phyloP scores from a whole-genome alignment of 2,797 vertebrate genomes.

The Oreochromis grahami region DNA sequence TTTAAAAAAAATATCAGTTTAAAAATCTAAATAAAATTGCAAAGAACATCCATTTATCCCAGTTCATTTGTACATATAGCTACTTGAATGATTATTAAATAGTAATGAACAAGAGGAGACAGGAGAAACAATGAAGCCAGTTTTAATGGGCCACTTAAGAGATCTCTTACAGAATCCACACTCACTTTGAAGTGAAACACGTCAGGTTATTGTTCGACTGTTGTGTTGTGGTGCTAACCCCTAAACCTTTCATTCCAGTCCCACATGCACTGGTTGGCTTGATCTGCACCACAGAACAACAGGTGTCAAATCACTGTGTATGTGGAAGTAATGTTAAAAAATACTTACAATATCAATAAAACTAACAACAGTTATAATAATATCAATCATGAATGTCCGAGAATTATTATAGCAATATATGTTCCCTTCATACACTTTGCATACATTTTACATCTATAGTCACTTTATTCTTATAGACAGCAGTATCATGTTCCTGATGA shows the following conservation, averaged over 20 bases:
- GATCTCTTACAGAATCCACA: constrained; percentile 69
- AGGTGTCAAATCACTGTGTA: constrained; percentile 62
- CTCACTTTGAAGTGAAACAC: constrained; percentile 61
- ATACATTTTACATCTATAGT: constrained; percentile 68
- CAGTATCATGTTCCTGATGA: constrained; percentile 48
- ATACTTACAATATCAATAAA: constrained; percentile 70
- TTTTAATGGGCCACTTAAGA: constrained; percentile 73
- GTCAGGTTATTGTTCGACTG: constrained; percentile 48
- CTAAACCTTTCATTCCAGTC: constrained; percentile 2
- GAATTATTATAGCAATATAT: constrained; percentile 66
- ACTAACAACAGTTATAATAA: constrained; percentile 74
- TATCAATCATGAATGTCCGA: constrained; percentile 65
- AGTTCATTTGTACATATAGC: not conserved
- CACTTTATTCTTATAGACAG: constrained; percentile 49
- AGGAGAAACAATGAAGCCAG: constrained; percentile 65
- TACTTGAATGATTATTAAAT: not conserved
- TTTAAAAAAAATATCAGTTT: not conserved
- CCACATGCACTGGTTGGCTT: constrained; percentile 35
- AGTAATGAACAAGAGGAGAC: constrained; percentile 35
- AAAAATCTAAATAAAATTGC: not conserved
- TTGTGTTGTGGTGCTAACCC: constrained; percentile 20
- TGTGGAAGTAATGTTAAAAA: constrained; percentile 68
- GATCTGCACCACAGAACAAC: constrained; percentile 59
- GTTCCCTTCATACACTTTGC: constrained; percentile 66
- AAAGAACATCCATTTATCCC: not conserved